Conservation (phyloP, 1,140 invertebrate species). For the Copidosoma floridanum region DNA sequence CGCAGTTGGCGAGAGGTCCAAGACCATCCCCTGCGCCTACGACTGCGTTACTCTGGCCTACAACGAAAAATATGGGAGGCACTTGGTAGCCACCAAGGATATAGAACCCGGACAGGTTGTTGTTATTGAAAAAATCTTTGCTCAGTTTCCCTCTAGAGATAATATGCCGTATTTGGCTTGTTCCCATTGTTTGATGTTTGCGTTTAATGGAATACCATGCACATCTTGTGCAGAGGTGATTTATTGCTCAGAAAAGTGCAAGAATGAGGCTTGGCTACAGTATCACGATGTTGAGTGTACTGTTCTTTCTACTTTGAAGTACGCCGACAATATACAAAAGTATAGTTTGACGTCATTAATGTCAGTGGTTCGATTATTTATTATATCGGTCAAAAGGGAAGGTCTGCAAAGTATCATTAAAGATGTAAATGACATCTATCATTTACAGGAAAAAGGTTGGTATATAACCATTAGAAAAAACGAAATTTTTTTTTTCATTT, state of each 20-base stretch:
- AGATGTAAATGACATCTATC: conserved; percentile 28
- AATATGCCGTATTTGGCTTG: conserved; percentile 65
- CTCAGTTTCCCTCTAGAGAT: conserved; percentile 63
- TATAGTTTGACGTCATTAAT: too few relatives aligned
- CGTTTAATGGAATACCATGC: conserved; percentile 39
- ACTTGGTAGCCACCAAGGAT: conserved; percentile 64
- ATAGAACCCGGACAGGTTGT: conserved; percentile 74
- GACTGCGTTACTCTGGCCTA: too few relatives aligned
- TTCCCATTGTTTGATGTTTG: conserved; percentile 68
- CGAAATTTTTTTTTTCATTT: conserved; percentile 59
- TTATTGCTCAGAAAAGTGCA: too few relatives aligned
- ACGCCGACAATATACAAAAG: too few relatives aligned
- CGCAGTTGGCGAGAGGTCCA: too few relatives aligned
- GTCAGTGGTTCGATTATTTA: conserved; percentile 59
- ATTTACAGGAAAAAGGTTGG: too few relatives aligned
- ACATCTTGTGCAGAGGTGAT: not conserved
- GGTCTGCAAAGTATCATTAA: not conserved
- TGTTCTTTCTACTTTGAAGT: conserved; percentile 23
- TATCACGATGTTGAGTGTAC: not conserved
- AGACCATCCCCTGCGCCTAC: too few relatives aligned
- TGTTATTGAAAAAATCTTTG: conserved; percentile 74
- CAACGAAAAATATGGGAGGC: conserved; percentile 64
- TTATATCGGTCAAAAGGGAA: not conserved
- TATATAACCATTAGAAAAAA: too few relatives aligned
- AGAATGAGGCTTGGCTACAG: too few relatives aligned